These are phyloP conservation scores for Setipinna tenuifilis DNA, from an alignment of 2,797 vertebrate genomes.

Conservation along the genomic window DNA sequence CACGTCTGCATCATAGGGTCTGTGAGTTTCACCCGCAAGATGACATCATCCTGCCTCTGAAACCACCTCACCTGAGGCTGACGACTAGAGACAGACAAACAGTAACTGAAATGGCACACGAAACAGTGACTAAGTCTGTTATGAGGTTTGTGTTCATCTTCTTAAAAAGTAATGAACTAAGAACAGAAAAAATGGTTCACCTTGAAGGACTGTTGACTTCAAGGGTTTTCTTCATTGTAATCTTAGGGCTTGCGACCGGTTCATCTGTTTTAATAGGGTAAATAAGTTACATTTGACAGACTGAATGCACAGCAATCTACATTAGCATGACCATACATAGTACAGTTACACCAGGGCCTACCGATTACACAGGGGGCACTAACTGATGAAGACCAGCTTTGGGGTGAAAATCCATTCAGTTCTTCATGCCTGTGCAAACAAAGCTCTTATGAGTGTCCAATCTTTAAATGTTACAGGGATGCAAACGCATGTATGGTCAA, in stretches of 20 bases:
- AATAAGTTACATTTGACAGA: not conserved
- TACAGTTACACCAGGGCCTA: not conserved
- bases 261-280: not conserved
- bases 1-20: conserved; percentile 69
- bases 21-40: conserved; percentile 66
- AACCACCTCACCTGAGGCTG: conserved; percentile 76
- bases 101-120: not conserved
- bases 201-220: not conserved
- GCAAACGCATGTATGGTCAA: too few relatives aligned
- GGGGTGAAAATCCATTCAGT: not conserved
- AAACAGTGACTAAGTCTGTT: not conserved
- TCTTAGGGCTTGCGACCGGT: not conserved
- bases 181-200: not conserved
- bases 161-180: not conserved
- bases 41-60: conserved; percentile 59
- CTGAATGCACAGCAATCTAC: not conserved
- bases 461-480: too few relatives aligned
- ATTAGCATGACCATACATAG: not conserved
- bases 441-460: not conserved
- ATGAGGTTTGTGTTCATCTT: too few relatives aligned
- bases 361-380: not conserved
- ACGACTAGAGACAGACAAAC: conserved; percentile 57
- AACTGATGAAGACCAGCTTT: not conserved
- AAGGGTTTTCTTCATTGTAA: not conserved
- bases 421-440: not conserved